Base-by-base conservation (phyloP, 2,888 invertebrate genomes). In the Cinara cedri region DNA sequence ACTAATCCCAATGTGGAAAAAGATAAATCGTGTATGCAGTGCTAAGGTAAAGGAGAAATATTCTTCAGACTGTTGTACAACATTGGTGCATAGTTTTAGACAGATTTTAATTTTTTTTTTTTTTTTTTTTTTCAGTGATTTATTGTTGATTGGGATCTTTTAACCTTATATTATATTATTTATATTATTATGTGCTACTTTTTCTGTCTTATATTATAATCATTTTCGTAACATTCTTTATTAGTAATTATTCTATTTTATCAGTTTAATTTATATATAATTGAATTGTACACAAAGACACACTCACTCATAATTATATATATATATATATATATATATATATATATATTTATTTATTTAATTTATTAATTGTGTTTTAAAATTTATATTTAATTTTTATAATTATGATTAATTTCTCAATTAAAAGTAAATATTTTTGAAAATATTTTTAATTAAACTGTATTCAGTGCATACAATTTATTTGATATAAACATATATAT, bases 21-120 rank as follows among this genome's bases (percentile, higher is more conserved):
- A 60, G 78, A 78, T 60, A 78, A 78, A 68, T 44, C 57, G 19
- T 78, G 78, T 68, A 78, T 78, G 78, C 78, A 78, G 60, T 78
- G 78, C 51, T 78, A 68, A 78, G 68, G 66, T 66, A 66, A 34
- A 3, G 34, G n/a, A n/a, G n/a, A n/a, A 65, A 55, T 75, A 34
- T 49, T 21, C 8, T 34, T 42, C 34, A 44, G 9, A 55, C 10
- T 21, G 3, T 6, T n/a, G 3, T 4, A 42, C 19, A 14, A 21
- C 0, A 3, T 57, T 26, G 13, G 21, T 34, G 34, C 34, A 34
- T 34, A 4, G 34, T 34, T 4, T 34, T 34, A 4, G 6, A 34
- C 34, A 34, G 34, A 34, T 34, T 34, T 34, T 6, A 6, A 34
- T 34, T 34, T 34, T 34, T 34, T 3, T 34, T 34, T 34, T 3